Base-by-base conservation (phyloP, 2,888 invertebrate species). In the Cantharis rustica region DNA sequence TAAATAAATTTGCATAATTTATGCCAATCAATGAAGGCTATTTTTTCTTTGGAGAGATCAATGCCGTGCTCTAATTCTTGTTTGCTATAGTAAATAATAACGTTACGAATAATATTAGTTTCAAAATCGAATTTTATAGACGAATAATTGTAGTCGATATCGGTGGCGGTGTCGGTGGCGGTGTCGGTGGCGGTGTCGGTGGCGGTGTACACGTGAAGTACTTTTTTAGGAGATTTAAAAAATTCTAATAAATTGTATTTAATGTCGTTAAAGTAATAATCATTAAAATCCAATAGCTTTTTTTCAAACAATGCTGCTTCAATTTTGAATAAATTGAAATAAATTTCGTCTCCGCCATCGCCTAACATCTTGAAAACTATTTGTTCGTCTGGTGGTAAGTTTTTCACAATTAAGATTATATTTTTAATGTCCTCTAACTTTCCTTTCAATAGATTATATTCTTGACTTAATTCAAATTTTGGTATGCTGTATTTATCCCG, bases 161-260 rank as follows among this genome's bases (percentile, higher is more conserved):
- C n/a, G n/a, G n/a, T n/a, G n/a, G n/a, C n/a, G n/a, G n/a, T n/a
- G n/a, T n/a, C n/a, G n/a, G n/a, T n/a, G n/a, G n/a, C n/a, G n/a
- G n/a, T n/a, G n/a, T n/a, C n/a, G n/a, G n/a, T n/a, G n/a, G n/a
- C n/a, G n/a, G n/a, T n/a, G n/a, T n/a, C n/a, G n/a, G n/a, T n/a
- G n/a, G n/a, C n/a, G n/a, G n/a, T n/a, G n/a, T n/a, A n/a, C 17
- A 78, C 73, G 3, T 75, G 62, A 15, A 78, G 68, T 27, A 75
- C 23, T 62, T 64, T 17, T n/a, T 20, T 15, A 7, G 73, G 26
- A 1, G 71, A 61, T 27, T 47, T 16, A n/a, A 76, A 26, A 61
- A 73, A 75, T 10, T 68, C 16, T 10, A 47, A 61, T 17, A 78
- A 27, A 16, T 31, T 20, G 23, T 78, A 78, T 63, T 64, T 73